Percentiles rank a stretch among this genome's conserved stretches.
Conservation (phyloP, 2,113 vertebrate species). For the Protobothrops flavoviridis region DNA sequence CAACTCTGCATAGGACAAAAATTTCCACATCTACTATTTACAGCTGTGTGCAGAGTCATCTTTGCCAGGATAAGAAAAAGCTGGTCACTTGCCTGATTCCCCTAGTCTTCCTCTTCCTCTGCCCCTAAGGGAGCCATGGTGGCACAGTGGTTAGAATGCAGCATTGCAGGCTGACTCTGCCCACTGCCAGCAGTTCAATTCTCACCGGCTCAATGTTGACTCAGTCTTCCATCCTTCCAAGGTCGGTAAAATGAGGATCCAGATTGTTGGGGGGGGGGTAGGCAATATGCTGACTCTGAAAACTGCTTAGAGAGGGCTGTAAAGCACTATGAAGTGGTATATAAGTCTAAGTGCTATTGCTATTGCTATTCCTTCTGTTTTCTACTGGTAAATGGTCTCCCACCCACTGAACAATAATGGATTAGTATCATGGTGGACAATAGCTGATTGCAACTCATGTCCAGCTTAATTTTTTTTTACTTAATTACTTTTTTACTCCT, state of each 20-base stretch:
- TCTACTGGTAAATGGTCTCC: neutral
- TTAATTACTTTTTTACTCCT: neutral
- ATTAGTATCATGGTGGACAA: neutral
- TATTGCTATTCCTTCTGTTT: neutral
- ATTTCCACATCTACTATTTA: neutral
- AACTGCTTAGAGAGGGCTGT: neutral
- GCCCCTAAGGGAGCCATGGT: neutral
- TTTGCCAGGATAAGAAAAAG: neutral
- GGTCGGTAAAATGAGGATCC: neutral
- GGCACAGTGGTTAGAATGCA: neutral
- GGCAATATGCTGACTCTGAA: neutral
- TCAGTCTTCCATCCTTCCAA: neutral
- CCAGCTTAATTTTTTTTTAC: neutral
- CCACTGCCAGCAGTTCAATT: neutral
- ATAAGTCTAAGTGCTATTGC: neutral
- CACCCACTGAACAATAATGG: neutral
- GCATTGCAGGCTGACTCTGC: neutral
- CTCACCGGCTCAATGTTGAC: neutral
- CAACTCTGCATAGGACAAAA: neutral
- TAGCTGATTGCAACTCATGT: neutral
- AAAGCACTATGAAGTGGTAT: neutral
- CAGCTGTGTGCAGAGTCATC: neutral
- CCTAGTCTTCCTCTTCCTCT: neutral
- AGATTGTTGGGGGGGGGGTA: neutral
- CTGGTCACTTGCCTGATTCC: neutral